Evolutionary conservation across 2,888 invertebrate genomes (phyloP).

Genomic region (Torymus auratus): DNA sequence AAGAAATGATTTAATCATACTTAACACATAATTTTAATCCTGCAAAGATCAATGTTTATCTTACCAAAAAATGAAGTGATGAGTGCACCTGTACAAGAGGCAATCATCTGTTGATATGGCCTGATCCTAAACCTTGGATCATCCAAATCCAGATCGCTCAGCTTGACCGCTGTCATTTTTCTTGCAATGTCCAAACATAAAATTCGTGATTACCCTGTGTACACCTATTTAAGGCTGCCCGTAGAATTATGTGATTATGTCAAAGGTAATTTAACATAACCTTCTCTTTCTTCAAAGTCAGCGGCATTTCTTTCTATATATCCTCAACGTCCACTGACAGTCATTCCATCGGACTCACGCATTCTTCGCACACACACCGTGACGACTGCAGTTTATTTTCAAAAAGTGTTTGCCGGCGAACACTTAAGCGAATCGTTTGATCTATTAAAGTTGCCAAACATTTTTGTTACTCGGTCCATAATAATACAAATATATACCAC

Average conservation of each 20-base stretch:
- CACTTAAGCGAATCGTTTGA: background rate
- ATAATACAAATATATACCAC: slow-evolving; percentile 37
- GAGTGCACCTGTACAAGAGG: slow-evolving; percentile 92
- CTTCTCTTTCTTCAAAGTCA: slow-evolving; percentile 21
- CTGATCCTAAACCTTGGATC: slow-evolving; percentile 88
- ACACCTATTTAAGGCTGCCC: background rate
- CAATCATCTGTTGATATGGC: slow-evolving; percentile 89
- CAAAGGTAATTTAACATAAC: slow-evolving; percentile 45
- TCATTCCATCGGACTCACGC: background rate
- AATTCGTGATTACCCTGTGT: background rate
- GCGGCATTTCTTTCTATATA: slow-evolving; percentile 35
- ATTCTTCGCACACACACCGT: background rate
- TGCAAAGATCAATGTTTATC: slow-evolving; percentile 20
- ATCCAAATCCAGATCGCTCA: slow-evolving; percentile 77
- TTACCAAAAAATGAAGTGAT: slow-evolving; percentile 92
- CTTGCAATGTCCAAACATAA: background rate
- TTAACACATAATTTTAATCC: slow-evolving; percentile 1
- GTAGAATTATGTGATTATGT: slow-evolving; percentile 19
- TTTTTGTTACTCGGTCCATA: slow-evolving; percentile 12
- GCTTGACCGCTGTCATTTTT: slow-evolving; percentile 55
- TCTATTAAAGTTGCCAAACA: slow-evolving; percentile 21
- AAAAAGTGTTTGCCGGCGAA: slow-evolving; percentile 2
- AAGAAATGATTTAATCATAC: slow-evolving; percentile 15
- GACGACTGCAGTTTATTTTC: background rate
- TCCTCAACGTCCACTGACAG: background rate